Base-by-base conservation (phyloP, 1,140 invertebrate genomes). In the Saxidomus purpurata region DNA sequence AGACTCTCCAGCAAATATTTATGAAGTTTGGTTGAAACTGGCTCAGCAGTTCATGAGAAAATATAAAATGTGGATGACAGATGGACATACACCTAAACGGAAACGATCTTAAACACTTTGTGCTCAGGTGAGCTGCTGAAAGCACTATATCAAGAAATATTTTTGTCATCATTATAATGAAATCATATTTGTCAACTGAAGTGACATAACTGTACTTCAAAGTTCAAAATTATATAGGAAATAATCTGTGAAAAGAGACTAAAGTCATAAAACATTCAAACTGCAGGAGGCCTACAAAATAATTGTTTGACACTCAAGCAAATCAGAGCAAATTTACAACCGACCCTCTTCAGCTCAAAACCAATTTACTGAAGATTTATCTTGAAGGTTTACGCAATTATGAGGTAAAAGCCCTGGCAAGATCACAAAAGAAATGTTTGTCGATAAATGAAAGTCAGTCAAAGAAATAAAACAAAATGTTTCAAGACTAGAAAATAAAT, bases 391-490 rank as follows among this genome's bases (percentile, higher is more conserved):
- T 40, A 71, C 34, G 34, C 67, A 71, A 71, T 71, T 71, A 71
- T 71, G 22, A 71, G 36, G 67, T 38, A 38, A 71, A 71, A 19
- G 15, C 67, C 38, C 67, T 38, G 67, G 67, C 67, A 36, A 15
- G 22, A 71, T n/a, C 13, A 71, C 67, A 71, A 71, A 71, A 71
- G 67, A 71, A 71, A 71, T 71, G 31, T 71, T 71, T 71, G 34
- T 28, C 36, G 34, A 71, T 71, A 40, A 71, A 71, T 38, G 34
- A 38, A 38, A 36, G 67, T 17, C 8, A 3, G 67, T 36, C 34
- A 67, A 71, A 71, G 67, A 71, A 71, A 71, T 71, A 71, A 71
- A 38, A 40, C 67, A 71, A 71, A 71, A 40, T 77, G 47, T 77
- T 52, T 77, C 74, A 49, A 77, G 19, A 49, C 36, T 49, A 8